Conservation (phyloP, 1,140 invertebrate species). For the Hypsibius dujardini region DNA sequence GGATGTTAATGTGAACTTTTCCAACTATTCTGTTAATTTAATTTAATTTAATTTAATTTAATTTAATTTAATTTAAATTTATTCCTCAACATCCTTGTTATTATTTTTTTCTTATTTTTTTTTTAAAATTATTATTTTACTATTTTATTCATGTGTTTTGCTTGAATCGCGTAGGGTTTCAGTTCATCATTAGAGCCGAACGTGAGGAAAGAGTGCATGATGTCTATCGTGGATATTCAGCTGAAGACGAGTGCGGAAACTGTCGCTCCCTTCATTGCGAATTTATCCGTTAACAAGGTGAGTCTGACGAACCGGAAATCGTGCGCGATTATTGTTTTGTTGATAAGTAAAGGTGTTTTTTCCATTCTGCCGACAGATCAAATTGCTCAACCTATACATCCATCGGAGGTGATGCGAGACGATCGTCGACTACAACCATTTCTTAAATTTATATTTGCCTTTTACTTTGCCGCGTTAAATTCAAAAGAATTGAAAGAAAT, state of each 20-base stretch:
- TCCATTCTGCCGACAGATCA: background rate
- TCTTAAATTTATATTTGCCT: too few species aligned
- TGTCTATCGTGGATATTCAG: background rate
- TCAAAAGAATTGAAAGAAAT: too few species aligned
- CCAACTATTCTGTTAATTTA: too few species aligned
- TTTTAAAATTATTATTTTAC: too few species aligned
- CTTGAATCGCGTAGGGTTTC: background rate
- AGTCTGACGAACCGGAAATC: background rate
- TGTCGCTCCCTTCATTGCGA: background rate
- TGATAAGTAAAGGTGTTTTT: background rate
- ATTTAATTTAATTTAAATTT: too few species aligned
- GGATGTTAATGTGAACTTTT: too few species aligned
- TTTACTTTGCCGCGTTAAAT: too few species aligned
- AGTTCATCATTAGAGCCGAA: background rate
- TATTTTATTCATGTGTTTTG: too few species aligned
- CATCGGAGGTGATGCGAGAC: constrained; percentile 7
- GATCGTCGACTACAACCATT: too few species aligned
- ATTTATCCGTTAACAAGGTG: constrained; percentile 7
- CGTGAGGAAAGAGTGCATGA: constrained; percentile 7
- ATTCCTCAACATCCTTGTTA: too few species aligned
- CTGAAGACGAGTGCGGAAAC: background rate
- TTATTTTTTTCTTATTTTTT: too few species aligned
- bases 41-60: too few species aligned
- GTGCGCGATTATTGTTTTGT: background rate
- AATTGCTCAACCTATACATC: constrained; percentile 6